Percentiles rank a stretch among this genome's conserved stretches.
These are phyloP conservation scores for Irena cyanogastra DNA, from an alignment of 2,113 vertebrate species.

Conservation along the genomic window DNA sequence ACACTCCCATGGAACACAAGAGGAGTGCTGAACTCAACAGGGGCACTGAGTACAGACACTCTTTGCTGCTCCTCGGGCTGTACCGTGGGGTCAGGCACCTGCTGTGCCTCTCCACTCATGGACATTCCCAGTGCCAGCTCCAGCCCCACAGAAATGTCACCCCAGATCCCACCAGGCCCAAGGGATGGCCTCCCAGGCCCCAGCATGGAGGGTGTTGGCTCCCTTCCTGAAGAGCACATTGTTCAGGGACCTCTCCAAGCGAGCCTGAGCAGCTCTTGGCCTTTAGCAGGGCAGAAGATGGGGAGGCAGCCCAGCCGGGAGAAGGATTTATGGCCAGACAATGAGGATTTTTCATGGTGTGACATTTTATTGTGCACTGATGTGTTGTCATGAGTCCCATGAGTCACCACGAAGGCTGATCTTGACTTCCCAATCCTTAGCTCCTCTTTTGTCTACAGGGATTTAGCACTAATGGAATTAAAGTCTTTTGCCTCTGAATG, in stretches of 20 bases:
- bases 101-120: not conserved
- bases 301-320: not conserved
- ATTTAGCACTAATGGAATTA: constrained; percentile 7
- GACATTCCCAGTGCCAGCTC: not conserved
- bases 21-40: accelerated
- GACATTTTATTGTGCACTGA: constrained; percentile 14
- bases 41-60: not conserved
- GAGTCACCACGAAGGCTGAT: not conserved
- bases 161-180: not conserved
- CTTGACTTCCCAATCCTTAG: not conserved
- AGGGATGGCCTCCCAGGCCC: not conserved
- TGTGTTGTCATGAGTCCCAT: not conserved
- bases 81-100: not conserved
- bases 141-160: not conserved
- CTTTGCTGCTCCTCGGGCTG: not conserved
- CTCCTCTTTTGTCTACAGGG: not conserved
- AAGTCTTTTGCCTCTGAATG: not conserved
- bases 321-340: constrained; percentile 11
- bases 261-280: not conserved
- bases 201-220: not conserved
- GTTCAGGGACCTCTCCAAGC: not conserved
- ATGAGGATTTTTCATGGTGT: constrained; percentile 35
- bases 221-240: not conserved
- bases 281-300: not conserved
- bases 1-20: too few relatives aligned